Base-by-base conservation (phyloP, 2,888 invertebrate species). In the Diabrotica balteata region DNA sequence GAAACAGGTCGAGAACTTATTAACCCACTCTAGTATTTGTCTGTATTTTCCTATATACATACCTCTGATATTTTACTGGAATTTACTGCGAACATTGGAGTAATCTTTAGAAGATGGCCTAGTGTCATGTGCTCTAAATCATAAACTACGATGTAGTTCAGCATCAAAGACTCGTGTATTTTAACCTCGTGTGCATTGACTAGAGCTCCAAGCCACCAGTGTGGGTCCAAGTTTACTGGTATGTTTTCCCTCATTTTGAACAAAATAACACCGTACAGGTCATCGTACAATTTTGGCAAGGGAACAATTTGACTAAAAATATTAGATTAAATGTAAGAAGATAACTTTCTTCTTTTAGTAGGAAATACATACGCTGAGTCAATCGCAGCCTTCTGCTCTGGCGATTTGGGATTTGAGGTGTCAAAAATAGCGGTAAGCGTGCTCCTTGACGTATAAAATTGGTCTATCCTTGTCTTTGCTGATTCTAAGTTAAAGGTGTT, bases 291-390 rank as follows among this genome's bases (percentile, higher is more conserved):
- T 57, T 53, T 63, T 10, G 63, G 63, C 7, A 63, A 45, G 8
- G 63, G 57, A 47, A 63, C 73, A 68, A 83, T 85, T 58, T 81
- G 78, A 3, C 86, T 86, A 80, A 45, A 75, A 69, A 17, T 46
- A 32, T n/a, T 7, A 32, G 5, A 42, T 32, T n/a, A 11, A 10
- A 9, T 17, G 8, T 17, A 17, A 10, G 44, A 8, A 8, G 2
- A 17, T 7, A 22, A 32, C 32, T 32, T 32, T 32, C 32, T 4
- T 32, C 32, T 4, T 4, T 4, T 32, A 32, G 4, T 32, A 32
- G 4, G 32, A 32, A 32, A 32, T 32, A 68, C 76, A 75, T 75
- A 78, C 79, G 73, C 60, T 7, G 66, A 47, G 22, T 73, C 58
- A 32, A 72, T 73, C 7, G 73, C 70, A 0, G 57, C 55, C 11